Base-by-base conservation (phyloP, 2,113 vertebrate genomes). In the Nerophis lumbriciformis region DNA sequence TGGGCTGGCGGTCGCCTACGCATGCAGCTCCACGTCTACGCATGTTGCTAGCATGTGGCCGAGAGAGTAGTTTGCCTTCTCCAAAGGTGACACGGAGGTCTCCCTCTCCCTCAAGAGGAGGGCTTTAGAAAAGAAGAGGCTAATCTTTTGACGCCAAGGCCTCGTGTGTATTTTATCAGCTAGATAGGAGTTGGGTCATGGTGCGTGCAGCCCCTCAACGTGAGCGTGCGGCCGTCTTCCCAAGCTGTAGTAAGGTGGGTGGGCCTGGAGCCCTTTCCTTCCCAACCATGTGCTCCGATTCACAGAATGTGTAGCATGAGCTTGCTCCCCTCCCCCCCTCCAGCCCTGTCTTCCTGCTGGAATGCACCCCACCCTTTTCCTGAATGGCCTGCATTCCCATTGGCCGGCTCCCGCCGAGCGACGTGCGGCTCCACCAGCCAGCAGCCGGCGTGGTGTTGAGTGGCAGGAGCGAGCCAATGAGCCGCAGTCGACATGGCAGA, bases 251-350 rank as follows among this genome's bases (percentile, higher is more conserved):
- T 77, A 73, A 38, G 28, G 75, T 80, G 83, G 81, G 80, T 77
- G 74, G 85, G 67, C 78, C 71, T 80, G 74, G 54, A 66, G 28
- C 76, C 8, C 28, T 63, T 80, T 78, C 78, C 67, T 76, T 80
- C 65, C 72, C 72, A 44, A 83, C 76, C 80, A 87, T 87, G 81
- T 83, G 73, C 76, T 11, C 75, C 49, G 72, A 88, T 76, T 81
- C 85, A 84, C 83, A 89, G 82, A 88, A 89, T 89, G 78, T 89
- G 87, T 88, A 89, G 85, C 80, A 89, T 88, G 77, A 84, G 65
- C 71, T 75, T 59, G 38, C 38, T 79, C 81, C 82, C 82, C 80
- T 77, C 78, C 78, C 77, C 77, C 80, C 42, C 28, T 28, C 28
- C 79, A 76, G 60, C 74, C 70, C 49, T 64, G 69, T 76, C 82